A percentile compares a stretch with the other conserved stretches of the same genome.
Conservation (phyloP, 2,797 vertebrate species). For the Notamacropus eugenii region DNA sequence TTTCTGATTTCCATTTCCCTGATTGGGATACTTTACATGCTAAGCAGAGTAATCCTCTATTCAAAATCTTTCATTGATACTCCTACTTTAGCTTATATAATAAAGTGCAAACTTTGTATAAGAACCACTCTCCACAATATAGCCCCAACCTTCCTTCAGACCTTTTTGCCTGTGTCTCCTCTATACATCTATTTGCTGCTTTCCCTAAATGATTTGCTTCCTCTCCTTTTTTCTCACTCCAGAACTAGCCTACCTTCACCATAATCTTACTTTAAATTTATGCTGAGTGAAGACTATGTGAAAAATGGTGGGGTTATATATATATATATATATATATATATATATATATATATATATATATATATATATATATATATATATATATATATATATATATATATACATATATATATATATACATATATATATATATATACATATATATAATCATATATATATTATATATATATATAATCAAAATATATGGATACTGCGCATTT, state of each 20-base stretch:
- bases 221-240: not conserved
- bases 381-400: not conserved
- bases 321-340: not conserved
- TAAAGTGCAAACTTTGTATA: not conserved
- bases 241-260: not conserved
- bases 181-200: not conserved
- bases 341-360: not conserved
- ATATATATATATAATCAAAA: not conserved
- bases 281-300: not conserved
- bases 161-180: not conserved
- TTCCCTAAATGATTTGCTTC: not conserved
- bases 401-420: too few species aligned
- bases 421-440: too few species aligned
- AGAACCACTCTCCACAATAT: accelerated
- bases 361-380: not conserved
- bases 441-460: too few species aligned
- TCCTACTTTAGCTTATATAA: not conserved
- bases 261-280: not conserved
- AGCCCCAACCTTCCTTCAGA: not conserved
- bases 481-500: not conserved
- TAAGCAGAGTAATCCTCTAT: too few species aligned
- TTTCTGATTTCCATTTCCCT: accelerated
- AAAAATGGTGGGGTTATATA: not conserved
- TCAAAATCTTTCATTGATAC: not conserved
- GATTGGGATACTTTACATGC: accelerated